phyloP scores from a whole-genome alignment of 1,140 invertebrate genomes.

The Philaenus spumarius region DNA sequence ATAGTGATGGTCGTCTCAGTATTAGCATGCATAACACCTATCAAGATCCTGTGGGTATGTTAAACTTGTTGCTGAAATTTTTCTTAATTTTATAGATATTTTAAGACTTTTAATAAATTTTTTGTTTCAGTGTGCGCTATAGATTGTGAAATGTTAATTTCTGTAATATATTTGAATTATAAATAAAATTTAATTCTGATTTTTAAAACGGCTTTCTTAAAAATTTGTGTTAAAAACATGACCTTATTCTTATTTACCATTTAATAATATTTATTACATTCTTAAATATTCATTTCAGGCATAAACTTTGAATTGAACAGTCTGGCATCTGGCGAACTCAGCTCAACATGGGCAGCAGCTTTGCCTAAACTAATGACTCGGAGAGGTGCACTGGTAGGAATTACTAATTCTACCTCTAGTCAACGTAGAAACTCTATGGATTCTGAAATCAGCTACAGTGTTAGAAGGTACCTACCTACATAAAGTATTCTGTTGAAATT shows the following conservation, averaged over 20 bases:
- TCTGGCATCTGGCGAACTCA: conserved; percentile 58
- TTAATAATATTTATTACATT: no score
- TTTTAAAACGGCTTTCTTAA: no score
- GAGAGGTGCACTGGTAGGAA: conserved; percentile 60
- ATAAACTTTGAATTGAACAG: conserved; percentile 79
- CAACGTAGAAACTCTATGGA: conserved; percentile 56
- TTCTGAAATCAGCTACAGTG: conserved; percentile 64
- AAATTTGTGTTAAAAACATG: no score
- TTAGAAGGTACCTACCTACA: conserved; percentile 33
- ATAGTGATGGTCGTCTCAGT: conserved; percentile 69
- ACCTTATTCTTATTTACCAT: no score
- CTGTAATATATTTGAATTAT: not conserved
- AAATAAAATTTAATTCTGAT: not conserved
- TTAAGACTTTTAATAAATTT: not conserved
- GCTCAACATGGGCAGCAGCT: conserved; percentile 82
- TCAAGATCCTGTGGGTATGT: conserved; percentile 76
- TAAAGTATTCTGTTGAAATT: no score
- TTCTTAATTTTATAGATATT: not conserved
- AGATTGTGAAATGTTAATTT: not conserved
- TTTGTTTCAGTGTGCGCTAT: not conserved
- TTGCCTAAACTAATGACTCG: conserved; percentile 78
- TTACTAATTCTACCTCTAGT: conserved; percentile 52
- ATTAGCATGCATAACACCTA: conserved; percentile 78
- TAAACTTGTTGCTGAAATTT: not conserved
- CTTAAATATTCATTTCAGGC: conserved; percentile 35